Evolutionary conservation across 2,797 vertebrate genomes (phyloP).

Genomic region (Orientallactaga sibirica): DNA sequence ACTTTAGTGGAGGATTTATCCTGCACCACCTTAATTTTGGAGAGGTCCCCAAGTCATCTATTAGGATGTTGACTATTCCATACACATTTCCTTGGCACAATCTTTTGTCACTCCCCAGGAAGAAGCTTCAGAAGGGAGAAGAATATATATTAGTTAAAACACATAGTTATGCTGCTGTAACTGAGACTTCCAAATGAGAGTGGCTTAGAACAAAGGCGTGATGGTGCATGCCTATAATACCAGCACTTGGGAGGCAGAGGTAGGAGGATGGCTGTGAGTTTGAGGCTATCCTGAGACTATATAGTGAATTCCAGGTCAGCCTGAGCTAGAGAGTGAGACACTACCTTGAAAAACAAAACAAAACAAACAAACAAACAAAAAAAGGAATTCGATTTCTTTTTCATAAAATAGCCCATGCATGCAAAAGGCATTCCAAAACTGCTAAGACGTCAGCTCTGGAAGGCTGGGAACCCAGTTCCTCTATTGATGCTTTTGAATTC

Average conservation of each 20-base stretch:
- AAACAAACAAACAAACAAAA: no score
- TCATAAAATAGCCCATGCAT: not conserved
- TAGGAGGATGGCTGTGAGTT: no score
- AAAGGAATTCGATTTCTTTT: conserved; percentile 23
- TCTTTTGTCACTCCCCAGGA: not conserved
- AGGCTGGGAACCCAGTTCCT: not conserved
- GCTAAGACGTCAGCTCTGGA: not conserved
- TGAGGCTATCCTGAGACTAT: no score
- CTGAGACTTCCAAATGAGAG: not conserved
- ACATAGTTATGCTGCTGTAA: not conserved
- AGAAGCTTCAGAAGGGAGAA: not conserved
- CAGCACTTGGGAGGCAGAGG: no score
- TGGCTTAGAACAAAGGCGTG: not conserved
- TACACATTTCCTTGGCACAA: not conserved
- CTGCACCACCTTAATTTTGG: not conserved
- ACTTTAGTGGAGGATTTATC: conserved; percentile 47
- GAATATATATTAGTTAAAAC: not conserved
- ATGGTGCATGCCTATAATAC: no score
- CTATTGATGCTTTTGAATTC: not conserved
- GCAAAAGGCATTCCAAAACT: not conserved
- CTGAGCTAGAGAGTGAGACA: no score
- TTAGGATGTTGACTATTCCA: conserved; percentile 47
- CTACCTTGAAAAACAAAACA: no score
- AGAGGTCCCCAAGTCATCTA: conserved; percentile 28
- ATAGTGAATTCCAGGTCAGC: no score